A percentile compares a stretch with the other conserved stretches of the same genome.
phyloP scores from a whole-genome alignment of 2,797 vertebrate genomes.

The Lycodopsis pacificus region DNA sequence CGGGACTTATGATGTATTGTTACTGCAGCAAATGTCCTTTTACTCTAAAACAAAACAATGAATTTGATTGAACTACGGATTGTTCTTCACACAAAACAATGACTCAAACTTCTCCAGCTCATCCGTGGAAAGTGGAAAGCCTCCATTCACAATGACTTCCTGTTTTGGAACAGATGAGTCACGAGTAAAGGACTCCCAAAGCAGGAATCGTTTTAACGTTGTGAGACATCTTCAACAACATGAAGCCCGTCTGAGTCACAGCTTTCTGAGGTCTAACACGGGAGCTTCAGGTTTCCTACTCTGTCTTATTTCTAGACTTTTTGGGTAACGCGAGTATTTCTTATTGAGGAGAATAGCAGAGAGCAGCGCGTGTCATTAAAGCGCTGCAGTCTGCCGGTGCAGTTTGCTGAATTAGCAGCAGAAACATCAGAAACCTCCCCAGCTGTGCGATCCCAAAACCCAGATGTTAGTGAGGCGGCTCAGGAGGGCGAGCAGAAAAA shows the following conservation, averaged over 20 bases:
- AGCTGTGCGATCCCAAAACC: conserved; percentile 9
- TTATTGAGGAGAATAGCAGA: neutral
- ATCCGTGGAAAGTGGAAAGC: neutral
- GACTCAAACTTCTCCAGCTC: neutral
- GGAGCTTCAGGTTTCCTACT: neutral
- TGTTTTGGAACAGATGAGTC: conserved; percentile 6
- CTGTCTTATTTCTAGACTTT: neutral
- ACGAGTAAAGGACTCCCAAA: neutral
- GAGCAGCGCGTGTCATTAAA: neutral
- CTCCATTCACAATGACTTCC: neutral
- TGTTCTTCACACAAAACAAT: neutral
- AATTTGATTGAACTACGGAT: neutral
- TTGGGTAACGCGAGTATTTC: neutral
- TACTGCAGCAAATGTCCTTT: neutral
- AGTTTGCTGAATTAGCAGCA: conserved; percentile 27
- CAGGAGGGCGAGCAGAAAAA: conserved; percentile 80
- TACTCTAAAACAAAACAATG: neutral
- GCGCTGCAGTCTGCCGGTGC: neutral
- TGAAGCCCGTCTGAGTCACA: neutral
- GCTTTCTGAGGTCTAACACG: neutral
- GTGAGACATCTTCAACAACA: neutral
- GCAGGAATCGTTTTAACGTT: neutral
- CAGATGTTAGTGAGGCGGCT: conserved; percentile 69
- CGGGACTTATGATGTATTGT: too few relatives aligned
- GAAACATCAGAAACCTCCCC: conserved; percentile 13